Conservation (phyloP, 1,140 invertebrate species). For the Drosophila ironensis region DNA sequence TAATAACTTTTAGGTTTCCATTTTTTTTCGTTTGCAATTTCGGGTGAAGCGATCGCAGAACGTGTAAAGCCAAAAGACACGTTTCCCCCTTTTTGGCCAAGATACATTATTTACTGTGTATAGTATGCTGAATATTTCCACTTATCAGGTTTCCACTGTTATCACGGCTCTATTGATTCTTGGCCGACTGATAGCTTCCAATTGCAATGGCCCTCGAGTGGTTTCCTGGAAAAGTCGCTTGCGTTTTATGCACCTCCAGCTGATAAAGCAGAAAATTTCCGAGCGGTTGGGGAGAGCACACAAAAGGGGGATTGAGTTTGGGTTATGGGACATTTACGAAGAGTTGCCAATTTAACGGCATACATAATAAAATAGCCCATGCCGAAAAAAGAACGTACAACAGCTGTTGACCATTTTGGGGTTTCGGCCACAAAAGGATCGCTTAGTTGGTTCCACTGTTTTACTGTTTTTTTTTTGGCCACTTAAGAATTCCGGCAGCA, state of each 20-base stretch:
- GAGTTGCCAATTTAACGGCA: conserved; percentile 50
- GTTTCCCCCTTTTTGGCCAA: conserved; percentile 36
- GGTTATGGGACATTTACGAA: neutral
- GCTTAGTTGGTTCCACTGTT: conserved; percentile 18
- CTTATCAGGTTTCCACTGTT: conserved; percentile 24
- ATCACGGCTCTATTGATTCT: conserved; percentile 29
- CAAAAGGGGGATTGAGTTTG: too few species aligned
- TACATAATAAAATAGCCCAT: conserved; percentile 30
- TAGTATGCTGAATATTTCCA: conserved; percentile 15
- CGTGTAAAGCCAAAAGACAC: conserved; percentile 59
- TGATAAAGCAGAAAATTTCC: conserved; percentile 58
- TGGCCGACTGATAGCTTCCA: conserved; percentile 29
- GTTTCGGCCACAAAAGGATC: conserved; percentile 65
- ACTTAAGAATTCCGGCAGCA: conserved; percentile 64
- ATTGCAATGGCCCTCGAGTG: conserved; percentile 57
- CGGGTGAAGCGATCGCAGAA: conserved; percentile 27
- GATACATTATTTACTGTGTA: conserved; percentile 12
- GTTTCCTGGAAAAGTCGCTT: conserved; percentile 61
- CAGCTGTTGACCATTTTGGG: conserved; percentile 68
- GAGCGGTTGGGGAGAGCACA: neutral
- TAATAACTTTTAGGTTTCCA: too few species aligned
- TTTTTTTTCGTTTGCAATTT: neutral
- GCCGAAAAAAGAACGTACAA: conserved; percentile 20
- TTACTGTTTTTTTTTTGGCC: conserved; percentile 44
- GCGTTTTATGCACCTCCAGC: conserved; percentile 35